phyloP scores from a whole-genome alignment of 2,113 vertebrate species.

The Reinhardtius hippoglossoides region DNA sequence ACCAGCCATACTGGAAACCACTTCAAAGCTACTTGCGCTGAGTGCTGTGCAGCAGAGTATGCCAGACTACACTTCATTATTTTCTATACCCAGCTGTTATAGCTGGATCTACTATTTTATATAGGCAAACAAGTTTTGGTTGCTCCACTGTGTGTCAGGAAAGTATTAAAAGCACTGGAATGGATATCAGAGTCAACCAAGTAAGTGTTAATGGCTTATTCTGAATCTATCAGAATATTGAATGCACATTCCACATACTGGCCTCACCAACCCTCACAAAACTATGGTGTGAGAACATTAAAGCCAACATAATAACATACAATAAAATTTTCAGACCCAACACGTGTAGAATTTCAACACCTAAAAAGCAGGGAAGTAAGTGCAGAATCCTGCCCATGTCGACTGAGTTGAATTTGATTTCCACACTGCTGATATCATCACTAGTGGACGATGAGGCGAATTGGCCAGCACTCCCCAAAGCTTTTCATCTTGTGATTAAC shows the following conservation, averaged over 20 bases:
- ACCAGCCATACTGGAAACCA: no score
- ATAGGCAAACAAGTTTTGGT: neutral
- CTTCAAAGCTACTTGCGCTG: constrained; percentile 20
- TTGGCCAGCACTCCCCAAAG: constrained; percentile 26
- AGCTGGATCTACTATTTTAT: neutral
- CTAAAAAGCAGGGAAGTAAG: constrained; percentile 9
- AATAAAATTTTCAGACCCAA: neutral
- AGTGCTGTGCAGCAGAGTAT: no score
- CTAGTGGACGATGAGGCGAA: constrained; percentile 4
- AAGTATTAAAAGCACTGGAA: neutral
- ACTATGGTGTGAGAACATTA: neutral
- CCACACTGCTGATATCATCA: constrained; percentile 35
- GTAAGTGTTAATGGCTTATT: neutral
- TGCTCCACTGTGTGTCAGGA: neutral
- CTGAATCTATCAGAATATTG: neutral
- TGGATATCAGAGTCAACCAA: neutral
- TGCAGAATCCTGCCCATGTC: neutral
- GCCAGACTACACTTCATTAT: neutral
- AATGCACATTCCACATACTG: neutral
- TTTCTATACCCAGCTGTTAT: neutral
- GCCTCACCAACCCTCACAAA: no score
- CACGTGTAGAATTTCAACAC: neutral
- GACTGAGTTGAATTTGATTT: constrained; percentile 40
- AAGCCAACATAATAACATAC: neutral
- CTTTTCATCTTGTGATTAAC: constrained; percentile 59